Evolutionary conservation across 2,797 vertebrate species (phyloP), one percentile per base, ranked within the genome.

Genomic region (Darevskia mixta): DNA sequence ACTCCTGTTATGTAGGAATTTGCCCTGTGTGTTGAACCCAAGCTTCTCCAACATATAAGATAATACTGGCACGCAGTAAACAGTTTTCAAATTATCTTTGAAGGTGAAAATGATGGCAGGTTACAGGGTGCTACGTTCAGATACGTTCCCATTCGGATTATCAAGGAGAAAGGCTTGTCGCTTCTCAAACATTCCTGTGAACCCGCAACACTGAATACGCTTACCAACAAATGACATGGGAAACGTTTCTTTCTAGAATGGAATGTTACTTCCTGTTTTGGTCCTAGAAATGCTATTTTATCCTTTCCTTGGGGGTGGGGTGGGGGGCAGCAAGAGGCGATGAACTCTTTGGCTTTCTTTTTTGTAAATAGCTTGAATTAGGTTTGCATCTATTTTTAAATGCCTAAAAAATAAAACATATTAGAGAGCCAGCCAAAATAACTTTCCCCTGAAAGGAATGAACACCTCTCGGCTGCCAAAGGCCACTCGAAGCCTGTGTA

Each of bases 161-260:
- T 78, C 89, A 85, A 43, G 10, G 25, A 67, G 32, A 67, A 49
- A 20, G 23, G 67, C 20, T 35, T 4, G 32, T 4, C 9, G 83
- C 13, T 88, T 72, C 13, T 32, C 43, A 61, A 20, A 82, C 72
- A n/a, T 86, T 23, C 75, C 29, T 90, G 4, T 35, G 87, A 27
- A 23, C 15, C 27, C 25, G 23, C 67, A 41, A 64, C 86, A 15
- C 29, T 17, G 69, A 83, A 8, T 3, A 0, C 73, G 29, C 0
- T 75, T 0, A 18, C 75, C 91, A 87, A 83, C 10, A 82, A 86
- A 79, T 0, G 0, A 11, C 61, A 66, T 18, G 88, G 27, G 76
- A n/a, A 78, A 88, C 88, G 4, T 73, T 23, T 86, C 8, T 86
- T 87, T 91, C 13, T 71, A 64, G 69, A 55, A 58, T 77, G 75